A percentile compares a stretch with the other conserved stretches of the same genome.
phyloP scores from a whole-genome alignment of 1,140 invertebrate species.

The Camponotus floridanus region DNA sequence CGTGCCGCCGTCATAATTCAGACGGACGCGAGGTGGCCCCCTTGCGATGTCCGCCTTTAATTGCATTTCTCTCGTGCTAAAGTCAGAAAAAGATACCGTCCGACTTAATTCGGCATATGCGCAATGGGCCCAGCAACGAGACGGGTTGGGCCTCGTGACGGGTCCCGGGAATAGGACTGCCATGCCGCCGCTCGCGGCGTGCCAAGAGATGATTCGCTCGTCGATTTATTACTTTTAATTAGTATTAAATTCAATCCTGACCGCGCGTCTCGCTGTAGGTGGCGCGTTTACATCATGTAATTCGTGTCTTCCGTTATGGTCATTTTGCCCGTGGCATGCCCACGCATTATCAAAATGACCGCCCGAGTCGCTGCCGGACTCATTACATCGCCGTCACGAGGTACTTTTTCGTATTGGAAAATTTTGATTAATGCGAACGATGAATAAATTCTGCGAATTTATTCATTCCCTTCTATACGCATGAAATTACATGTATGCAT shows the following conservation, averaged over 20 bases:
- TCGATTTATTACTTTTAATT: constrained; percentile 84
- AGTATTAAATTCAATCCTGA: constrained; percentile 82
- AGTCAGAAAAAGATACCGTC: constrained; percentile 77
- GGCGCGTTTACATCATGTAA: constrained; percentile 79
- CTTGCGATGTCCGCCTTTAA: constrained; percentile 73
- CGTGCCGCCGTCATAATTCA: constrained; percentile 66
- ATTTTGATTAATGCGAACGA: constrained; percentile 34
- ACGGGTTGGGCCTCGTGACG: constrained; percentile 45
- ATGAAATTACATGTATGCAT: neutral
- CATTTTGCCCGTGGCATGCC: constrained; percentile 73
- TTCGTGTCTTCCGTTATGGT: constrained; percentile 77
- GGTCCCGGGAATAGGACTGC: constrained; percentile 76
- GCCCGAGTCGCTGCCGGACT: constrained; percentile 34
- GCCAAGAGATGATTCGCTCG: constrained; percentile 77
- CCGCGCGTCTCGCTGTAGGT: constrained; percentile 77
- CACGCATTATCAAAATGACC: constrained; percentile 74
- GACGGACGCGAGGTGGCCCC: constrained; percentile 66
- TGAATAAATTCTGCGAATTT: constrained; percentile 14
- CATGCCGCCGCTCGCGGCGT: constrained; percentile 46
- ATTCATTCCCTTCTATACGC: neutral
- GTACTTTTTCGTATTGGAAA: constrained; percentile 9
- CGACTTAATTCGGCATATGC: constrained; percentile 75
- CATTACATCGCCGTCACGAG: constrained; percentile 36
- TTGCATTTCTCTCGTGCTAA: constrained; percentile 75
- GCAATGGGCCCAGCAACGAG: constrained; percentile 41